Conservation (phyloP, 2,113 vertebrate genomes). For the Brachypodius melanocephalos region DNA sequence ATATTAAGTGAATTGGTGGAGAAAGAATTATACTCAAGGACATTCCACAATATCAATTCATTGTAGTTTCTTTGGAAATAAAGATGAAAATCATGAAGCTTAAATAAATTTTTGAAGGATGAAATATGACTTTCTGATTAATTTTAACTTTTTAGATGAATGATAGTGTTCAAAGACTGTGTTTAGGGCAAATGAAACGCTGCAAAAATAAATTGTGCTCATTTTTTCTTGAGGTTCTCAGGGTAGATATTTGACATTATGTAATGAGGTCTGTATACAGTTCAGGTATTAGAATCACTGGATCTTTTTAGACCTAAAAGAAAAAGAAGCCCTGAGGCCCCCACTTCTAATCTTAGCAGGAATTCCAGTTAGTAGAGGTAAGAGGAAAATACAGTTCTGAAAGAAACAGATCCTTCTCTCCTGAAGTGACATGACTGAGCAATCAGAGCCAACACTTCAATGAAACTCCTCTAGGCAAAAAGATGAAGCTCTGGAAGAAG, state of each 20-base stretch:
- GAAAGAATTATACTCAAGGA: not conserved
- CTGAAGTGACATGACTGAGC: not conserved
- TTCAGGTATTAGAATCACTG: not conserved
- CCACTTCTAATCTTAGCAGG: not conserved
- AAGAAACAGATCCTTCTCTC: not conserved
- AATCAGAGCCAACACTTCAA: not conserved
- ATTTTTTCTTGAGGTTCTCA: not conserved
- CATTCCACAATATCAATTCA: not conserved
- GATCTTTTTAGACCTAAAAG: not conserved
- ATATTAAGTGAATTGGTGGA: not conserved
- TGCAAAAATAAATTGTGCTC: not conserved
- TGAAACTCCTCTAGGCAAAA: not conserved
- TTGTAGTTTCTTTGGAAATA: not conserved
- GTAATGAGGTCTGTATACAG: not conserved
- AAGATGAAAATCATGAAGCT: not conserved
- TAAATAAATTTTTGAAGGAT: not conserved
- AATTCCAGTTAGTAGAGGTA: not conserved
- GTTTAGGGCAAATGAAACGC: not conserved
- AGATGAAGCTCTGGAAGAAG: not conserved
- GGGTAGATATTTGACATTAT: not conserved
- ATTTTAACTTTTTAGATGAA: not conserved
- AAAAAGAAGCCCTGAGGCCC: not conserved
- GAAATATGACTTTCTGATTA: not conserved
- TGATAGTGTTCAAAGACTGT: not conserved
- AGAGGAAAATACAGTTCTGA: not conserved